Percentiles rank a stretch among this genome's conserved stretches.
Conservation (phyloP, 2,797 vertebrate species). For the Euphonia xanthogaster region DNA sequence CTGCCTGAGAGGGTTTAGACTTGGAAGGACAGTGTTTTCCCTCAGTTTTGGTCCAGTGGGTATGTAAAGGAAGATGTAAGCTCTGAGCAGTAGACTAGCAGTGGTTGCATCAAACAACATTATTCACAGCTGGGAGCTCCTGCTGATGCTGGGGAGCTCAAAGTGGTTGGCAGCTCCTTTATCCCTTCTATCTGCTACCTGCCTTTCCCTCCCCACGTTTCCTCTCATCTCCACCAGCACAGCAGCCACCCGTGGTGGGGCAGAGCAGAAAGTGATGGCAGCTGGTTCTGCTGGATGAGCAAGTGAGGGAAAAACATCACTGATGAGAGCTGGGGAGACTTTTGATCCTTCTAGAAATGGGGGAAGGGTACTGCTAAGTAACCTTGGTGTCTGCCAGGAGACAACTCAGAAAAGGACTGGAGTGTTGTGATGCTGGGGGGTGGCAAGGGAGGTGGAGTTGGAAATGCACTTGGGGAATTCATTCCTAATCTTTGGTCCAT, state of each 20-base stretch:
- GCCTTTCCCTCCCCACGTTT: neutral
- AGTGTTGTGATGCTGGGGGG: neutral
- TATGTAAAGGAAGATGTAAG: neutral
- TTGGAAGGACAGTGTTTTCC: neutral
- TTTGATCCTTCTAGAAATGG: neutral
- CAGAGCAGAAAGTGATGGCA: neutral
- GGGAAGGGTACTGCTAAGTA: neutral
- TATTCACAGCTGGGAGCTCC: neutral
- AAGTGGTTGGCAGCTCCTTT: neutral
- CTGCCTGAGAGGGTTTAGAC: neutral
- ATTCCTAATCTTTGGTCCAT: neutral
- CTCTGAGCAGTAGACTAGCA: neutral
- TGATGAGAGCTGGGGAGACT: neutral
- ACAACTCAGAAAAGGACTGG: neutral
- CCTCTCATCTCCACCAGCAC: neutral
- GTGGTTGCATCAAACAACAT: neutral
- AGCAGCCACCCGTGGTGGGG: neutral
- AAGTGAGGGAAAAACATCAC: neutral
- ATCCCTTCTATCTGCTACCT: neutral
- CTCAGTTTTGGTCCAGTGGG: neutral
- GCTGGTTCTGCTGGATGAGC: neutral
- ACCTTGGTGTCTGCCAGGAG: neutral
- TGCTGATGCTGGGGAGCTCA: neutral
- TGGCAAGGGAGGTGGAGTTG: constrained; percentile 22
- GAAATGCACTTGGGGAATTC: neutral